Base-by-base conservation (phyloP, 1,140 invertebrate species). In the Epicauta chinensis region DNA sequence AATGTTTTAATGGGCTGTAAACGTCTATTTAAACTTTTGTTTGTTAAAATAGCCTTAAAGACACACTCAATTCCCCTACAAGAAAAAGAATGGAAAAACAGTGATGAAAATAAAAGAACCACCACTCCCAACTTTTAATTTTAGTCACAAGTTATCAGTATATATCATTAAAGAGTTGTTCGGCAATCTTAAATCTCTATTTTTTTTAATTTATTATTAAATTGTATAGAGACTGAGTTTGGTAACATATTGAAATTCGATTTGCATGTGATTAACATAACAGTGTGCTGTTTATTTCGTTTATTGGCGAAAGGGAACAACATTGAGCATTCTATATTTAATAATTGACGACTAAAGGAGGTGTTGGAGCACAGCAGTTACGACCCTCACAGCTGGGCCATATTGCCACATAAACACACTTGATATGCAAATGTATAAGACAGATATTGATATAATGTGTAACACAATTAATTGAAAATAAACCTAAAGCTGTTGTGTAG, bases 321-420 rank as follows among this genome's bases (percentile, higher is more conserved):
- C 51, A 46, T 42, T 43, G 29, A 46, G 48, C 43, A 52, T 34
- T 51, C 48, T 54, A 59, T 56, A 56, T 59, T 59, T 59, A 53
- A 56, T 53, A 56, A 56, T 56, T 56, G 58, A 56, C 58, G 54
- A 54, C 41, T 46, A 43, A 49, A 59, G 57, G 50, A 59, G 58
- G 58, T 59, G 58, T 56, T 49, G 38, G 42, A 53, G 58, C 42
- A 55, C 42, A 60, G 51, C 56, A 60, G 55, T 60, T 60, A 60
- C 57, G 55, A 60, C 51, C 54, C 51, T 60, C 51, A 41, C 59
- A 60, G 59, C 55, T 60, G 59, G 47, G 32, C 37, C 30, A 32
- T 51, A 58, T 60, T 57, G 49, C 59, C 46, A 34, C 59, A 58
- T 60, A 58, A 60, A 60, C 56, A 58, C 53, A 47, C 46, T 53